Percentiles rank a stretch among this genome's conserved stretches.
These are phyloP conservation scores for Sterrhoptilus dennistouni DNA, from an alignment of 2,113 vertebrate genomes.

Conservation along the genomic window DNA sequence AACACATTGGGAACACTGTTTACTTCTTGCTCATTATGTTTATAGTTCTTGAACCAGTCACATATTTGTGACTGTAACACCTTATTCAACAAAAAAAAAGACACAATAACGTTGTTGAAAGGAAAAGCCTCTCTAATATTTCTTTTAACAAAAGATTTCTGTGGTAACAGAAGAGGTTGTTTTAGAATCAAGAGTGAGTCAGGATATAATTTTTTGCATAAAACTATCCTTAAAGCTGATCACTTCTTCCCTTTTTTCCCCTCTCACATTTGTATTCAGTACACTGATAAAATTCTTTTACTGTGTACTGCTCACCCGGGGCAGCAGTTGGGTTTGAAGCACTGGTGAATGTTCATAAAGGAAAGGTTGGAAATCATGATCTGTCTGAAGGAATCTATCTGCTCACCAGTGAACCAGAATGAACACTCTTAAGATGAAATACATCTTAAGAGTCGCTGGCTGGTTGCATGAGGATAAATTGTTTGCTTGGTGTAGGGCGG, in stretches of 20 bases:
- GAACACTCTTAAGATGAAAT: neutral
- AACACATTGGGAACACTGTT: neutral
- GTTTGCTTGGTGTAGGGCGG: slow-evolving; percentile 12
- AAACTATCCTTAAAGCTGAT: neutral
- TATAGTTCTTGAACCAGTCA: neutral
- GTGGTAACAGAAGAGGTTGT: neutral
- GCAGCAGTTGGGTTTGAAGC: neutral
- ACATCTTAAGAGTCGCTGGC: neutral
- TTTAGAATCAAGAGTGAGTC: neutral
- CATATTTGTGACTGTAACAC: neutral
- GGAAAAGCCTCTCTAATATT: neutral
- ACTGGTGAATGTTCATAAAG: neutral
- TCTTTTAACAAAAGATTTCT: neutral
- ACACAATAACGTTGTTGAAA: neutral
- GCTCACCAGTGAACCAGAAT: slow-evolving; percentile 21
- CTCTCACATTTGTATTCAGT: neutral
- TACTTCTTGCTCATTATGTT: neutral
- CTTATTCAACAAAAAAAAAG: neutral
- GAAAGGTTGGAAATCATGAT: slow-evolving; percentile 18
- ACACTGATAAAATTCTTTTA: neutral
- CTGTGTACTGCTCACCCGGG: neutral
- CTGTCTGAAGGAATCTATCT: neutral
- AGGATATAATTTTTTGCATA: neutral
- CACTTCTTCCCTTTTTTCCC: neutral
- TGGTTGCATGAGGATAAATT: slow-evolving; percentile 15